Conservation (phyloP, 2,888 invertebrate species). For the Hoplodrina blanda region DNA sequence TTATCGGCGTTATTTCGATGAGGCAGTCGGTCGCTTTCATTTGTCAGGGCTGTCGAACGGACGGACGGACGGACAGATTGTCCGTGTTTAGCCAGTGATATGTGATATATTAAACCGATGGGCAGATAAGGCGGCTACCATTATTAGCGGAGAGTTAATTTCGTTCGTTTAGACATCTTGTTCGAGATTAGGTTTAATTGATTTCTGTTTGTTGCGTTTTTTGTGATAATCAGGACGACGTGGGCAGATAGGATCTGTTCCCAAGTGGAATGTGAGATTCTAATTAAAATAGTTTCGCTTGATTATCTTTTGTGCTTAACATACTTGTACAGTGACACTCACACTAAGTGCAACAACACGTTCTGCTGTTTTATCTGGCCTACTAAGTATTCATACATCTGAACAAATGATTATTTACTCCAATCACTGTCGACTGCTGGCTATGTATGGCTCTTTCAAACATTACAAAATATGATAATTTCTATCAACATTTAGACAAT, state of each 20-base stretch:
- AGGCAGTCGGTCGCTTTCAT: constrained; percentile 74
- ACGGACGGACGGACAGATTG: constrained; percentile 72
- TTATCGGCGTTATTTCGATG: constrained; percentile 74
- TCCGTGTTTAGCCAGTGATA: constrained; percentile 75
- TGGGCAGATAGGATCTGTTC: constrained; percentile 46
- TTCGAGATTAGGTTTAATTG: constrained; percentile 63
- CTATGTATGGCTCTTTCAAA: neutral
- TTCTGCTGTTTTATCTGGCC: too few species aligned
- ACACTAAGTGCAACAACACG: neutral
- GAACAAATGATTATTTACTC: neutral
- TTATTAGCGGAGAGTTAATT: constrained; percentile 73
- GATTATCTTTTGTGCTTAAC: constrained; percentile 34
- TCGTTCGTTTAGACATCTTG: constrained; percentile 68
- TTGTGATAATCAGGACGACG: constrained; percentile 58
- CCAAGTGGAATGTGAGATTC: constrained; percentile 59
- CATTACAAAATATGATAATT: too few species aligned
- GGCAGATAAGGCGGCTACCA: constrained; percentile 71
- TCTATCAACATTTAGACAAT: too few species aligned
- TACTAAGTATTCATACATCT: neutral
- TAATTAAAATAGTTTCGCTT: constrained; percentile 52
- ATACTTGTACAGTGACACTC: constrained; percentile 2
- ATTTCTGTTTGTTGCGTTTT: constrained; percentile 65
- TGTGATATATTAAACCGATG: constrained; percentile 79
- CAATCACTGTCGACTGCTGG: too few species aligned
- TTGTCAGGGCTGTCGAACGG: constrained; percentile 71